phyloP scores from a whole-genome alignment of 35 echinoderm and acorn worm species.

The Stichopus chloronotus region DNA sequence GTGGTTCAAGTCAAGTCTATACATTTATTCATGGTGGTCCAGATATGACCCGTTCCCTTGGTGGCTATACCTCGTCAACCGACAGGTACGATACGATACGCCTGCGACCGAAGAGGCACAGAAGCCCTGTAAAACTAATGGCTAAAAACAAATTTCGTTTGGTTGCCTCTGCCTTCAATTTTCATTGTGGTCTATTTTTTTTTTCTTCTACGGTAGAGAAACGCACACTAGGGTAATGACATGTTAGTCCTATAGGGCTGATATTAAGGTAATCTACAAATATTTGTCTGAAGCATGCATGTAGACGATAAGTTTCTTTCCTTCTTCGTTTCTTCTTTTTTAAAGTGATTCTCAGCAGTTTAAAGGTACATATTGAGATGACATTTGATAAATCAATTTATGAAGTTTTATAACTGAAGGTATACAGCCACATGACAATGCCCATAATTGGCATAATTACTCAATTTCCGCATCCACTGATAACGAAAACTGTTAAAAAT shows the following conservation, averaged over 20 bases:
- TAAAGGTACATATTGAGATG: no score
- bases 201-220: not conserved
- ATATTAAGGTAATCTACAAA: not conserved
- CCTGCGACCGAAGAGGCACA: not conserved
- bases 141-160: conserved; percentile 3
- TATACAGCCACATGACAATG: no score
- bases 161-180: not conserved
- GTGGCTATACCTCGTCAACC: not conserved
- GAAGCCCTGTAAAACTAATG: conserved; percentile 30
- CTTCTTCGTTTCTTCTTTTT: no score
- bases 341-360: no score
- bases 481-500: no score
- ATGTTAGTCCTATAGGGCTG: not conserved
- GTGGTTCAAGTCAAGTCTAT: not conserved
- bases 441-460: no score
- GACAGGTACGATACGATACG: conserved; percentile 1
- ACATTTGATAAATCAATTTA: no score
- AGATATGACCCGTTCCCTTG: conserved; percentile 31
- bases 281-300: no score
- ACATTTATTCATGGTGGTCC: conserved; percentile 37
- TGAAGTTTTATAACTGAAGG: no score
- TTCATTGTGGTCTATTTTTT: no score
- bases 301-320: no score
- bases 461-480: no score
- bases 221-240: conserved; percentile 12